A percentile compares a stretch with the other conserved stretches of the same genome.
Conservation (phyloP, 2,113 vertebrate genomes). For the Aspidoscelis tigris region DNA sequence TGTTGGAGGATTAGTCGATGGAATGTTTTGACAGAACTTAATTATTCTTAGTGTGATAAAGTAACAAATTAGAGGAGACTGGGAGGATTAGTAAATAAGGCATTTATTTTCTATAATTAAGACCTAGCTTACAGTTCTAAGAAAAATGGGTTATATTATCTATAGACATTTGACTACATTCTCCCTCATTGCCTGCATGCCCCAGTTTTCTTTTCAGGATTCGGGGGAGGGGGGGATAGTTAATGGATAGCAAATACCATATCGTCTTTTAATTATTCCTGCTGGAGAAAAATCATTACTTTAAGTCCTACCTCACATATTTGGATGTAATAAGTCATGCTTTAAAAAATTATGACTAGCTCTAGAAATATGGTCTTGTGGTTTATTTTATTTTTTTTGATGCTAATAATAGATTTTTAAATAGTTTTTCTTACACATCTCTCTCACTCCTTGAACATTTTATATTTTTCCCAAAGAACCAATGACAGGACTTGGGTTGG, state of each 20-base stretch:
- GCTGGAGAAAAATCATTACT: not conserved
- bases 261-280: conserved; percentile 19
- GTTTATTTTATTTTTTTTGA: not conserved
- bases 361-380: not conserved
- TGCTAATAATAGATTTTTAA: not conserved
- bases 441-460: not conserved
- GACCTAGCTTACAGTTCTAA: conserved; percentile 31
- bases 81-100: conserved; percentile 61
- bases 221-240: conserved; percentile 9
- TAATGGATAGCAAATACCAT: not conserved
- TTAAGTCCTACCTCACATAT: not conserved
- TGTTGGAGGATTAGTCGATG: conserved; percentile 55
- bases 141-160: conserved; percentile 36
- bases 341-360: not conserved
- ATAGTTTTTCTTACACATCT: not conserved
- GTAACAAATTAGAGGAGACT: conserved; percentile 51
- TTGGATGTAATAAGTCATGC: not conserved
- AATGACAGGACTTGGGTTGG: no score
- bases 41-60: conserved; percentile 62
- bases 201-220: not conserved
- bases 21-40: conserved; percentile 56
- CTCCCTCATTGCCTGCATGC: conserved; percentile 29
- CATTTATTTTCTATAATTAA: conserved; percentile 63
- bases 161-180: conserved; percentile 22
- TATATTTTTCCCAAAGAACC: no score